phyloP scores from a whole-genome alignment of 2,888 invertebrate genomes.

The Lasiommata megera region DNA sequence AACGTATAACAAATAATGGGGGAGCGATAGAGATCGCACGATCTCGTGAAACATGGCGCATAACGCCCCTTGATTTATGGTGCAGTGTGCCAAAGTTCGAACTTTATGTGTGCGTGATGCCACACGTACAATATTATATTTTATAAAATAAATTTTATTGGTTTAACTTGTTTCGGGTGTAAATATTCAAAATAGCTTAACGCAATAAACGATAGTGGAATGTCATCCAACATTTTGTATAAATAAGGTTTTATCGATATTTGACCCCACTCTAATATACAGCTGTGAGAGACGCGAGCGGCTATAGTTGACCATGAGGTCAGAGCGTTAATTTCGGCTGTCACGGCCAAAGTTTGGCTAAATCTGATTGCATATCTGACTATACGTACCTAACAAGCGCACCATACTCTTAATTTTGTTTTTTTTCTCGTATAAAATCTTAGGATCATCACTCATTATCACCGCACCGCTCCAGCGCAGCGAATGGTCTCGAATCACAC shows the following conservation, averaged over 20 bases:
- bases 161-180: slow-evolving; percentile 23
- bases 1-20: slow-evolving; percentile 50
- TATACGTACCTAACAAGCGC: not conserved
- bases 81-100: slow-evolving; percentile 77
- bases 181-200: slow-evolving; percentile 24
- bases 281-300: slow-evolving; percentile 39
- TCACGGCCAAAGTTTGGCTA: slow-evolving; percentile 44
- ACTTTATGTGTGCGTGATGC: slow-evolving; percentile 72
- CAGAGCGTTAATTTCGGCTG: slow-evolving; percentile 49
- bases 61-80: slow-evolving; percentile 82
- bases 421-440: not conserved
- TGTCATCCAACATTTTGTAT: slow-evolving; percentile 9
- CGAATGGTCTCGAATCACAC: no score
- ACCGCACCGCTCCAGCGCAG: not conserved
- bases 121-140: slow-evolving; percentile 35
- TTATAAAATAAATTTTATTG: slow-evolving; percentile 30
- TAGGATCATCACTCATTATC: not conserved
- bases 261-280: slow-evolving; percentile 50
- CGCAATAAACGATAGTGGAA: slow-evolving; percentile 11
- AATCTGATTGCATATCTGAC: slow-evolving; percentile 3
- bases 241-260: slow-evolving; percentile 33
- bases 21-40: slow-evolving; percentile 65
- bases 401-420: no score
- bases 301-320: slow-evolving; percentile 42
- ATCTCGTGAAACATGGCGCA: slow-evolving; percentile 81